These are phyloP conservation scores for Enteromius radiatus DNA, from an alignment of 2,797 vertebrate genomes.

Conservation along the genomic window DNA sequence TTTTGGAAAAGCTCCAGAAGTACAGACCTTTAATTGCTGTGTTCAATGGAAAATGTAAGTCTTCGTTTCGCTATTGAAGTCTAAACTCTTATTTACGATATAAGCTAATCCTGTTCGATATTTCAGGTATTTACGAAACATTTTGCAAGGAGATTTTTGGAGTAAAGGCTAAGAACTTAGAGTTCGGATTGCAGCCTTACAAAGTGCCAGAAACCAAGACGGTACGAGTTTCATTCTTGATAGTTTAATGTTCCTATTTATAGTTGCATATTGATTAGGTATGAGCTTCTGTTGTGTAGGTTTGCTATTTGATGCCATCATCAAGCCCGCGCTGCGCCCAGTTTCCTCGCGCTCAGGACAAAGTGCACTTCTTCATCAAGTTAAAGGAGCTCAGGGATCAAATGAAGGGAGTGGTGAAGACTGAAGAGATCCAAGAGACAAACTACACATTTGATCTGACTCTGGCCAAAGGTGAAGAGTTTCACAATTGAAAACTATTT, in stretches of 20 bases:
- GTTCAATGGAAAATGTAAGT: slow-evolving; percentile 91
- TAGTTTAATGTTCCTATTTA: background rate
- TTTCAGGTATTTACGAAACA: slow-evolving; percentile 96
- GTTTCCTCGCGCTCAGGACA: slow-evolving; percentile 97
- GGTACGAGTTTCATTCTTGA: slow-evolving; percentile 70
- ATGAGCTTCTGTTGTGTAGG: slow-evolving; percentile 68
- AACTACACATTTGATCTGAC: slow-evolving; percentile 89
- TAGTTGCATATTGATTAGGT: background rate
- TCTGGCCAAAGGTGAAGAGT: slow-evolving; percentile 89
- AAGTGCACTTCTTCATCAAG: slow-evolving; percentile 98
- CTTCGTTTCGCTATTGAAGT: background rate
- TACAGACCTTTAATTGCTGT: slow-evolving; percentile 94
- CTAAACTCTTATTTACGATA: background rate
- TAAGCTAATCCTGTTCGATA: background rate
- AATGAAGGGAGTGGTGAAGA: slow-evolving; percentile 79
- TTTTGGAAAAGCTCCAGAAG: slow-evolving; percentile 94
- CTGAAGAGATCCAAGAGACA: slow-evolving; percentile 79
- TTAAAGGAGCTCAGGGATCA: slow-evolving; percentile 93
- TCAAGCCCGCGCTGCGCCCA: slow-evolving; percentile 97
- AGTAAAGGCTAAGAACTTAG: slow-evolving; percentile 94
- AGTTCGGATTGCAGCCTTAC: slow-evolving; percentile 96
- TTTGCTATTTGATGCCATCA: slow-evolving; percentile 96
- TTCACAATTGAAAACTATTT: background rate
- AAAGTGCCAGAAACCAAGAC: slow-evolving; percentile 95
- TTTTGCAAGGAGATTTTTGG: slow-evolving; percentile 98